These are phyloP conservation scores for Myotis pilosus DNA, from an alignment of 2,797 vertebrate species.

Conservation along the genomic window DNA sequence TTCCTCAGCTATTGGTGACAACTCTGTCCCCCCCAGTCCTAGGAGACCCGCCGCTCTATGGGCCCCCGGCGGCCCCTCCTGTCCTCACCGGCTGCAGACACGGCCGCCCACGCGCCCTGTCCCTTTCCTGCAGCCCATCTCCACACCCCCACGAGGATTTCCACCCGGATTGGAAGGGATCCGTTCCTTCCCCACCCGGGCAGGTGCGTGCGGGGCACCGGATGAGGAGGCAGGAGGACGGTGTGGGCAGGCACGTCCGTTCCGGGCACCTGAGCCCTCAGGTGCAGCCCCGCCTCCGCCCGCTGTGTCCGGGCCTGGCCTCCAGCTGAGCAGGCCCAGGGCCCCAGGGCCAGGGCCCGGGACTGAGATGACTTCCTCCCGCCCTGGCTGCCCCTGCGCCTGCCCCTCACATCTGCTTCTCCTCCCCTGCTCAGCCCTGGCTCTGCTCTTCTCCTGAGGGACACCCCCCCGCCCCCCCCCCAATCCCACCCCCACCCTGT, in stretches of 20 bases:
- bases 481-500: rapidly evolving
- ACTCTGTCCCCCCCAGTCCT: not conserved
- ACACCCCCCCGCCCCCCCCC: rapidly evolving
- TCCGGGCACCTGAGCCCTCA: not conserved
- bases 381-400: not conserved
- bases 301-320: not conserved
- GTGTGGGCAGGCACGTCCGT: not conserved
- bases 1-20: not conserved
- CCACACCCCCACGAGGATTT: not conserved
- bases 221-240: not conserved
- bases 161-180: not conserved
- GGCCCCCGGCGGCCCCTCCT: not conserved
- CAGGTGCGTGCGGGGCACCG: not conserved
- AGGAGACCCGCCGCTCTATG: rapidly evolving
- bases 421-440: rapidly evolving
- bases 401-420: not conserved
- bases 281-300: not conserved
- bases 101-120: not conserved
- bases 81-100: not conserved
- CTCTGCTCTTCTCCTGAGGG: not conserved
- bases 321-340: not conserved
- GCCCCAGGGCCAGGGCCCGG: not conserved
- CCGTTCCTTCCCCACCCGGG: not conserved
- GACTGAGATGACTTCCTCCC: not conserved
- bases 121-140: not conserved